Evolutionary conservation across 2,113 vertebrate species (phyloP).

Genomic region (Cyanocitta stelleri): DNA sequence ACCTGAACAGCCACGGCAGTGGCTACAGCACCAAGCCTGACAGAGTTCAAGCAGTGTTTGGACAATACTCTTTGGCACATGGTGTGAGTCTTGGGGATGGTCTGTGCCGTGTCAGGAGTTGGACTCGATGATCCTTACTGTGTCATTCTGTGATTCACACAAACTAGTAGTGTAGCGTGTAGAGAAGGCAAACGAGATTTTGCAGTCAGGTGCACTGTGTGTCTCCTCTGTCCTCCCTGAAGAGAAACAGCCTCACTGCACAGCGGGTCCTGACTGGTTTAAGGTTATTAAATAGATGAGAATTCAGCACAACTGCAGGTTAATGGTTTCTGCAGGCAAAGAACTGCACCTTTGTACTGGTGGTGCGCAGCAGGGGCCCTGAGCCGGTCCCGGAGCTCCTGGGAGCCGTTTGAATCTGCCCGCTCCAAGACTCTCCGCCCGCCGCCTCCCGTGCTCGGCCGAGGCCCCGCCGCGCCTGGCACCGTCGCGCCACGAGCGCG

Average conservation of each 20-base stretch:
- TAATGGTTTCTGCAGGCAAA: not conserved
- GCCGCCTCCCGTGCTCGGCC: not conserved
- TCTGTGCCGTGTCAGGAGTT: not conserved
- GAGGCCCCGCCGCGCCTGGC: not conserved
- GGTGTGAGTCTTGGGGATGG: not conserved
- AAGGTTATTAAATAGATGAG: not conserved
- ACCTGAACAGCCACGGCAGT: not conserved
- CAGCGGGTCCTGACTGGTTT: not conserved
- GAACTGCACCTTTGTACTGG: not conserved
- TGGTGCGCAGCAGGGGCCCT: not conserved
- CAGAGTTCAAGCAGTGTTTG: too few relatives aligned
- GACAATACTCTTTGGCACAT: fast-evolving
- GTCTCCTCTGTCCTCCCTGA: not conserved
- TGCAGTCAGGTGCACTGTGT: too few relatives aligned
- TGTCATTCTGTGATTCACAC: not conserved
- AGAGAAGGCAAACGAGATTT: not conserved
- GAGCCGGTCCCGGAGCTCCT: not conserved
- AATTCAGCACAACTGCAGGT: not conserved
- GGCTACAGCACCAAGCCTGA: not conserved
- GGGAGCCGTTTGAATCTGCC: too few relatives aligned
- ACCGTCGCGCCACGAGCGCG: not conserved
- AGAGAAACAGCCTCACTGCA: not conserved
- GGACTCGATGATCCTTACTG: not conserved
- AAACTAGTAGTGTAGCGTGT: fast-evolving
- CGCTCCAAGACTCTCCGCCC: too few relatives aligned